Evolutionary conservation across 2,888 invertebrate species (phyloP).

Genomic region (Hydrotaea cyrtoneurina): DNA sequence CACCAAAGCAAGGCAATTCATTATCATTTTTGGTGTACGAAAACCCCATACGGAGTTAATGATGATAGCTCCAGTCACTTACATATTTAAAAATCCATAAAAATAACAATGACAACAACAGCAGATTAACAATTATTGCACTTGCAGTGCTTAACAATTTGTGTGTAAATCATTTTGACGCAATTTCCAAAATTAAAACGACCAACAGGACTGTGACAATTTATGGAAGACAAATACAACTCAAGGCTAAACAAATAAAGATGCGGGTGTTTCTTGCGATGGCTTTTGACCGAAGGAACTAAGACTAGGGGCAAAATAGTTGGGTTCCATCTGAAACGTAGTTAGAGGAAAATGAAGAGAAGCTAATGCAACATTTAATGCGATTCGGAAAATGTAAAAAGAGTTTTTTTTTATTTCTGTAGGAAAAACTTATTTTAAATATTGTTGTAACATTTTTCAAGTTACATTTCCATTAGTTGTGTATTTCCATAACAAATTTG

Average conservation of each 20-base stretch:
- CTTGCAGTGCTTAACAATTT: slow-evolving; percentile 51
- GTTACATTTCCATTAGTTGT: too few species aligned
- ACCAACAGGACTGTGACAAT: slow-evolving; percentile 70
- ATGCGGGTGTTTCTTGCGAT: background rate
- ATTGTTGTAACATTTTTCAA: too few species aligned
- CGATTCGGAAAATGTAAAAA: too few species aligned
- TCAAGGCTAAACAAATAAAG: slow-evolving; percentile 19
- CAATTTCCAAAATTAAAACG: slow-evolving; percentile 66
- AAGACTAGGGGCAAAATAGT: too few species aligned
- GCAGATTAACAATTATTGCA: slow-evolving; percentile 57
- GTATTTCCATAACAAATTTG: too few species aligned
- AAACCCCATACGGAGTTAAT: slow-evolving; percentile 58
- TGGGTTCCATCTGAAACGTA: too few species aligned
- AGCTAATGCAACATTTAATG: too few species aligned
- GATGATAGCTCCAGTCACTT: slow-evolving; percentile 36
- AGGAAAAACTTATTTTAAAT: too few species aligned
- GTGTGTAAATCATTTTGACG: slow-evolving; percentile 76
- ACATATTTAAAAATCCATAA: slow-evolving; percentile 52
- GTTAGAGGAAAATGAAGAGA: too few species aligned
- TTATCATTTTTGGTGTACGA: slow-evolving; percentile 48
- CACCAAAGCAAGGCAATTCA: slow-evolving; percentile 49
- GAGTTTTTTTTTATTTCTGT: too few species aligned
- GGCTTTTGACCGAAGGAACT: background rate
- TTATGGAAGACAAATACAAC: slow-evolving; percentile 67
- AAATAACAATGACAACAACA: slow-evolving; percentile 69